Evolutionary conservation across 2,888 invertebrate genomes (phyloP), one percentile per base, ranked within the genome.

Genomic region (Drosophila buzzatii): DNA sequence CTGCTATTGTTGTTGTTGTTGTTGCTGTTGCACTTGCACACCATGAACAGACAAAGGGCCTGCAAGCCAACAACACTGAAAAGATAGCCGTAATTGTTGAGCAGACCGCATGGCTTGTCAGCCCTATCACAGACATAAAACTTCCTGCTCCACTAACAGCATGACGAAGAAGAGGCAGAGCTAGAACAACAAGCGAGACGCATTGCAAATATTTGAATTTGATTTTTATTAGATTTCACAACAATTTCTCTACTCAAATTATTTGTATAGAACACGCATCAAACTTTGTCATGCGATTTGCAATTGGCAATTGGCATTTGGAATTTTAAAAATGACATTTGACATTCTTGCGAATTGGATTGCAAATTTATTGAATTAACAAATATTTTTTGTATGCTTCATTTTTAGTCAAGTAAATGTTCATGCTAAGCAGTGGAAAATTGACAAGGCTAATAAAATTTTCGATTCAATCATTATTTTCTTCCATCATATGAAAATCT

Each of bases 1-100:
- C 23, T 42, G 7, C n/a, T 39, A 8, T 3, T 39, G 16, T 6
- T 33, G 33, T 8, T 9, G 33, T 2, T 42, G 16, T 7, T 42
- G 16, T 37, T 62, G 18, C 33, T 55, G 47, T 57, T 73, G 51
- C 73, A 63, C 47, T 77, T 73, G 53, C 60, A 68, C 63, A 68
- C 68, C 68, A 66, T 45, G 63, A 72, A 42, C 62, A 51, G 57
- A 66, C 78, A 72, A 76, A 60, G 62, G 35, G 56, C 33, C 41
- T 44, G 23, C 51, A n/a, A 39, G 44, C 37, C 53, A 57, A 33
- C 51, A 53, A 37, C 77, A 60, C 35, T 41, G 65, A 52, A 57
- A 49, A 70, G 62, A 77, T 73, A 62, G 23, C 49, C 49, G 56
- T 63, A 77, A 73, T 73, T 76, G 77, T 49, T 63, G 62, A 65